phyloP scores from a whole-genome alignment of 2,888 invertebrate genomes.

The Psylliodes chrysocephalus region DNA sequence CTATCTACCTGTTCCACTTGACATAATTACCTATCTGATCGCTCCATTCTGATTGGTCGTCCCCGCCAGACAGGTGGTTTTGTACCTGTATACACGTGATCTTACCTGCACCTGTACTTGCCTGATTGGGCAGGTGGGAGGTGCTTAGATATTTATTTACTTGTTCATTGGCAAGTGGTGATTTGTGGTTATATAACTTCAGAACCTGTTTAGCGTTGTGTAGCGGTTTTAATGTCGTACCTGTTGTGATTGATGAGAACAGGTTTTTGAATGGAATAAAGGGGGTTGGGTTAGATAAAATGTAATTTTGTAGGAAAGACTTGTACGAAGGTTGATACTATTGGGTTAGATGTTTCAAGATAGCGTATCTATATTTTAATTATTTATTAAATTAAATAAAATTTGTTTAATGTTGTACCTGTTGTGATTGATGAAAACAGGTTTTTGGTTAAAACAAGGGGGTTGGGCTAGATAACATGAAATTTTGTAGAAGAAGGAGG shows the following conservation, averaged over 20 bases:
- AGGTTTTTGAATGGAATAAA: background rate
- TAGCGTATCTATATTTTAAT: no score
- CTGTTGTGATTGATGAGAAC: background rate
- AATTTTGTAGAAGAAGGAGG: no score
- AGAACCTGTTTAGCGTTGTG: background rate
- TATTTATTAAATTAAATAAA: no score
- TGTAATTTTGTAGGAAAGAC: no score
- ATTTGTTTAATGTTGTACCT: no score
- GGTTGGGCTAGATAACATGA: no score
- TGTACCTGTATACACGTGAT: slow-evolving; percentile 41
- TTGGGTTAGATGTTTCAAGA: no score
- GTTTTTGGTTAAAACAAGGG: no score
- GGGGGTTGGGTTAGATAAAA: no score
- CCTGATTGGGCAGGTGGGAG: slow-evolving; percentile 50
- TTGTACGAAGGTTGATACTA: no score
- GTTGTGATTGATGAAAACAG: no score
- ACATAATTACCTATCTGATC: background rate
- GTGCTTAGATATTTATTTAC: slow-evolving; percentile 35
- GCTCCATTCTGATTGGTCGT: slow-evolving; percentile 17
- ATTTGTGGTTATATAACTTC: slow-evolving; percentile 6
- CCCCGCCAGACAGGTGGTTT: slow-evolving; percentile 40
- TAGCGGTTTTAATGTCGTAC: no score
- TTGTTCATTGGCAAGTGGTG: slow-evolving; percentile 44
- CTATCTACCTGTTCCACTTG: background rate
- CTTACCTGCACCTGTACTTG: slow-evolving; percentile 42